phyloP scores from a whole-genome alignment of 2,888 invertebrate genomes.

The Thereva nobilitata region DNA sequence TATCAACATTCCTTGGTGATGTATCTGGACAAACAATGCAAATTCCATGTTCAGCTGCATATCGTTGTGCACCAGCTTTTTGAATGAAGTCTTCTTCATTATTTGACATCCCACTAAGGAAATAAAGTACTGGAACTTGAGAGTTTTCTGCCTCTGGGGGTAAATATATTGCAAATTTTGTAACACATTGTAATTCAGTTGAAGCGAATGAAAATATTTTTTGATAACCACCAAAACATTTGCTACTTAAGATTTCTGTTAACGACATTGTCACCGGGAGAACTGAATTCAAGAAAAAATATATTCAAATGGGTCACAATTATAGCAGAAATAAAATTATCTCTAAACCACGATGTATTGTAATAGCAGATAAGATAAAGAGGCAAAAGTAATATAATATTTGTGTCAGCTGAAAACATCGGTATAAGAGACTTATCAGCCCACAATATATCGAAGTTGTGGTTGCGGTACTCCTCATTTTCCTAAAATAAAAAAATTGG shows the following conservation, averaged over 20 bases:
- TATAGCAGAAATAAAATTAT: no score
- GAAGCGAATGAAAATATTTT: slow-evolving; percentile 61
- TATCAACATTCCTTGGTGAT: slow-evolving; percentile 82
- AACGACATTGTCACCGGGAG: slow-evolving; percentile 49
- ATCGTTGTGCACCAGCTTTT: slow-evolving; percentile 87
- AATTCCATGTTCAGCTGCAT: slow-evolving; percentile 80
- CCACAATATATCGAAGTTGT: no score
- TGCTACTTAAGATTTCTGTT: slow-evolving; percentile 68
- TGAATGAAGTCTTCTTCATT: slow-evolving; percentile 90
- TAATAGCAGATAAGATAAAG: no score
- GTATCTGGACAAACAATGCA: slow-evolving; percentile 91
- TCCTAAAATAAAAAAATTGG: no score
- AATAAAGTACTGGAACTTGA: slow-evolving; percentile 81
- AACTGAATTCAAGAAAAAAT: no score
- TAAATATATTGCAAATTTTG: slow-evolving; percentile 87
- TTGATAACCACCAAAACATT: slow-evolving; percentile 82
- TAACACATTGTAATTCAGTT: slow-evolving; percentile 74
- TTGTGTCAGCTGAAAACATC: no score
- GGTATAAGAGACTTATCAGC: no score
- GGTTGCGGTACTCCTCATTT: no score
- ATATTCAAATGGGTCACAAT: no score
- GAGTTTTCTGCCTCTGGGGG: slow-evolving; percentile 66
- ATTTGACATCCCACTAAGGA: slow-evolving; percentile 87
- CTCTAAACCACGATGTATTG: no score
- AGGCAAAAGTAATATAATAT: no score